Evolutionary conservation across 2,113 vertebrate genomes (phyloP), one percentile per base, ranked within the genome.

Genomic region (Urocitellus parryii): DNA sequence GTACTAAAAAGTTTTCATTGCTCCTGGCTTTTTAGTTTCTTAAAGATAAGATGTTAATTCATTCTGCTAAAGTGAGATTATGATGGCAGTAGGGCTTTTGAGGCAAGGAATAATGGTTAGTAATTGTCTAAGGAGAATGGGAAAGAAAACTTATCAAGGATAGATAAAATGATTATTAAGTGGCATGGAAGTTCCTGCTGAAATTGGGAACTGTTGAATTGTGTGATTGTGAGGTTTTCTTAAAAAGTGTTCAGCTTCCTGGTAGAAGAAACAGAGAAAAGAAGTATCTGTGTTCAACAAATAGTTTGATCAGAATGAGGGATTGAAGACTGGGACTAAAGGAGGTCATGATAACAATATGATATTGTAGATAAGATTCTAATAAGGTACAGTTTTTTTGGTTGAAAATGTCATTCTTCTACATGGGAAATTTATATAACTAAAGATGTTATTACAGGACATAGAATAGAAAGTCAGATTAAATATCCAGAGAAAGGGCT

Each of bases 31-130:
- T 20, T 86, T 90, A 78, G 45, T 86, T 81, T 97, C 82, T 53
- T 83, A 79, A 39, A 48, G 32, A 63, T 88, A 74, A 67, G 25
- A 68, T 85, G 8, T 92, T 92, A 83, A 88, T 87, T 89, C 67
- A 72, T 86, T 88, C 95, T 81, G 88, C 37, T 85, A 72, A 94
- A 92, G 80, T 85, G 78, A 94, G 88, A 22, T 76, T 93, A 68
- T 34, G 12, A 39, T 93, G 45, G 2, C 18, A 81, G 22, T 70
- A 73, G 18, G 81, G 22, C 6, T 89, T 94, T 92, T 81, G 79
- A 90, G n/a, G 22, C 32, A 74, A 85, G 74, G 32, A 56, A 24
- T 84, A 86, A 90, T 85, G 51, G 8, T 81, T 95, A 85, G 32
- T 94, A 73, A 10, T 86, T 77, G 34, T 92, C 48, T 58, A 48